Conservation (phyloP, 2,888 invertebrate species). For the Mesorhabditis spiculigera region DNA sequence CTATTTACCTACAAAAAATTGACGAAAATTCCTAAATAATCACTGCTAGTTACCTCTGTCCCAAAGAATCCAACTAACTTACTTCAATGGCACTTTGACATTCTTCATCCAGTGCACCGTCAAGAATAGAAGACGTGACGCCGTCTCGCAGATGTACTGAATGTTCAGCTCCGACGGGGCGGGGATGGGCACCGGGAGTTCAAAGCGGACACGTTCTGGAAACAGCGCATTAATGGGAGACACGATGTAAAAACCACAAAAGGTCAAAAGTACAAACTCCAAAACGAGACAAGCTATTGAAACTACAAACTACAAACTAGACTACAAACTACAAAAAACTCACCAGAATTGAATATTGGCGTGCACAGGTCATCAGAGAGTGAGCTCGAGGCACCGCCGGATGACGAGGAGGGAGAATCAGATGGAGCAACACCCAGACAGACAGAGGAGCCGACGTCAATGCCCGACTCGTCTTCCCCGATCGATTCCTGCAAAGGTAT, state of each 20-base stretch:
- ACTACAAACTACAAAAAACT: constrained; percentile 7
- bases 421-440: constrained; percentile 31
- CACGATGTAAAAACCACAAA: constrained; percentile 5
- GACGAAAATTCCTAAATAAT: neutral
- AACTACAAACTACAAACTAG: neutral
- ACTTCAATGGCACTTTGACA: constrained; percentile 64
- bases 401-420: constrained; percentile 35
- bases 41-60: constrained; percentile 1
- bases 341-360: constrained; percentile 35
- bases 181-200: constrained; percentile 73
- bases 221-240: neutral
- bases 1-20: no score
- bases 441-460: constrained; percentile 43
- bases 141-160: constrained; percentile 88
- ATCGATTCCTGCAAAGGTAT: constrained; percentile 31
- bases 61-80: constrained; percentile 68
- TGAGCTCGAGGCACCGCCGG: constrained; percentile 32
- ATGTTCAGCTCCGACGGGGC: constrained; percentile 84
- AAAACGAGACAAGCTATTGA: neutral
- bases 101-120: constrained; percentile 85
- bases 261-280: neutral
- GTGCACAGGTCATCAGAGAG: constrained; percentile 27
- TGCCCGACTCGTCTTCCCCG: constrained; percentile 49
- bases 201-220: constrained; percentile 68
- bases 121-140: constrained; percentile 82